Evolutionary conservation across 2,888 invertebrate species (phyloP).

Genomic region (Athrips mouffetella): DNA sequence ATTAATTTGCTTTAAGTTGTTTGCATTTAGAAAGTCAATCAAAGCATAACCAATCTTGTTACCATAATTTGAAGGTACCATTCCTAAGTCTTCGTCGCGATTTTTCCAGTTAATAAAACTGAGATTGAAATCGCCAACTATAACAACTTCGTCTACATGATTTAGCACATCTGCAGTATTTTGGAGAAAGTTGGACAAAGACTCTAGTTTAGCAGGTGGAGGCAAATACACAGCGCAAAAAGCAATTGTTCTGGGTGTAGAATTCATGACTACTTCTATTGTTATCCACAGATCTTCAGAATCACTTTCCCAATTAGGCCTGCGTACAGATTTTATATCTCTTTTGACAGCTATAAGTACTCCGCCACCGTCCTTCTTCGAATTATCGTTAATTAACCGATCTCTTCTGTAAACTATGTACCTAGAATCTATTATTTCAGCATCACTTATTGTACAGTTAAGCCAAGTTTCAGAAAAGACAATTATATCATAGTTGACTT

Average conservation of each 20-base stretch:
- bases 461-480: constrained; percentile 22
- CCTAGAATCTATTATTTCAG: constrained; percentile 15
- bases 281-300: constrained; percentile 12
- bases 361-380: constrained; percentile 15
- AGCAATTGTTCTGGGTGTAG: not conserved
- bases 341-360: constrained; percentile 17
- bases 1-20: no score
- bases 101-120: no score
- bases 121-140: no score
- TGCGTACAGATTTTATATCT: constrained; percentile 2
- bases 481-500: constrained; percentile 13
- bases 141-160: no score
- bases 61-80: no score
- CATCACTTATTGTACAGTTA: constrained; percentile 8
- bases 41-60: no score
- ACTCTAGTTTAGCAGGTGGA: no score
- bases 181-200: no score
- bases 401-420: constrained; percentile 18
- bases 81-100: no score
- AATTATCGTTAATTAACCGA: not conserved
- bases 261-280: not conserved
- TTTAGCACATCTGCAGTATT: no score
- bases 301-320: constrained; percentile 7
- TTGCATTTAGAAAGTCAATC: no score
- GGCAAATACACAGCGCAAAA: no score